Evolutionary conservation across 2,797 vertebrate species (phyloP).

Genomic region (Otus scops): DNA sequence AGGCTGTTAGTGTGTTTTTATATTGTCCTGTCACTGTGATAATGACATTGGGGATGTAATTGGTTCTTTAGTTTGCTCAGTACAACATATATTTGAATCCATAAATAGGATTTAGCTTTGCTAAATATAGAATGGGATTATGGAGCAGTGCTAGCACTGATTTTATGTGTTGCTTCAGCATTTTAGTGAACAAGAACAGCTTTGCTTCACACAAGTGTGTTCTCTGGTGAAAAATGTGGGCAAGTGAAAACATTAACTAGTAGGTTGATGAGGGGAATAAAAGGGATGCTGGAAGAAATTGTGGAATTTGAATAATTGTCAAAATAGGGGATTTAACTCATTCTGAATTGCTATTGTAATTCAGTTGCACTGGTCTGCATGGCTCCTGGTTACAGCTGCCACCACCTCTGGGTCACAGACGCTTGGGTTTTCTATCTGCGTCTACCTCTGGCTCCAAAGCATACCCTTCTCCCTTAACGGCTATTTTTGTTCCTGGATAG

Average conservation of each 20-base stretch:
- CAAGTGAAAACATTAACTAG: neutral
- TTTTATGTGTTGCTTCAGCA: neutral
- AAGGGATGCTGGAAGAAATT: neutral
- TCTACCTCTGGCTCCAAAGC: neutral
- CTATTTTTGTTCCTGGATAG: neutral
- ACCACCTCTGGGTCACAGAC: neutral
- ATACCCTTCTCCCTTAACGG: neutral
- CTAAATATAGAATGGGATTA: neutral
- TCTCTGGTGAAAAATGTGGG: neutral
- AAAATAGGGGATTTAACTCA: neutral
- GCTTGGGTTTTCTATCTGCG: neutral
- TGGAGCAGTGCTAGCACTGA: neutral
- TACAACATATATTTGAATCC: neutral
- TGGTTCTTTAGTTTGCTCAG: neutral
- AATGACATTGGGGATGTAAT: neutral
- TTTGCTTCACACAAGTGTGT: neutral
- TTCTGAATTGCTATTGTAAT: neutral
- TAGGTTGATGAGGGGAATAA: neutral
- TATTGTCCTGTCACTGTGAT: neutral
- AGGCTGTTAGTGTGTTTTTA: neutral
- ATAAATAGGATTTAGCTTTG: conserved; percentile 15
- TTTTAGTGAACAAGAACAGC: conserved; percentile 11
- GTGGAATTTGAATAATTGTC: neutral
- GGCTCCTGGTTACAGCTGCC: neutral
- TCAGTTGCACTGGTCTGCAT: neutral